A percentile compares a stretch with the other conserved stretches of the same genome.
Evolutionary conservation across 2,797 vertebrate genomes (phyloP).

Genomic region (Odontamblyopus lacepedii): DNA sequence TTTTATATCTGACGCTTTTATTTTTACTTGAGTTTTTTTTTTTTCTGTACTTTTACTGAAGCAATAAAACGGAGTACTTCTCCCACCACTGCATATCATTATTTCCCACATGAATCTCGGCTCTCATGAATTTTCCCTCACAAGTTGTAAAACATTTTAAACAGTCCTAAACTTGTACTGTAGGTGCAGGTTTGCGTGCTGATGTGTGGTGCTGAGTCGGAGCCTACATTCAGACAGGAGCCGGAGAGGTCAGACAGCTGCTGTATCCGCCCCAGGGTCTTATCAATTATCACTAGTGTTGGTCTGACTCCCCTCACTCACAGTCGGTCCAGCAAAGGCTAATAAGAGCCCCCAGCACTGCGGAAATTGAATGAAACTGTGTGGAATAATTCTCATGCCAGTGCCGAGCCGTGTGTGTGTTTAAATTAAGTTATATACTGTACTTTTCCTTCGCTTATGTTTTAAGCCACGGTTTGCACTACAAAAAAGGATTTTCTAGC

Average conservation of each 20-base stretch:
- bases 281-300: slow-evolving; percentile 44
- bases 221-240: slow-evolving; percentile 37
- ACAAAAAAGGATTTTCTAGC: no score
- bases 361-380: slow-evolving; percentile 26
- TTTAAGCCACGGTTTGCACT: neutral
- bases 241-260: slow-evolving; percentile 48
- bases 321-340: slow-evolving; percentile 27
- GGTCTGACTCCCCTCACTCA: slow-evolving; percentile 12
- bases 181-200: slow-evolving; percentile 9
- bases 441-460: neutral
- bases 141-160: neutral
- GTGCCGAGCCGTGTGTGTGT: neutral
- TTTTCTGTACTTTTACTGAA: no score
- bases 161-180: neutral
- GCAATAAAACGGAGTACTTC: no score
- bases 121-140: neutral
- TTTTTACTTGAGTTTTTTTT: no score
- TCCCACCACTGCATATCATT: neutral
- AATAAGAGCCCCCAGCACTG: slow-evolving; percentile 41
- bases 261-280: slow-evolving; percentile 28
- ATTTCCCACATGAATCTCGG: neutral
- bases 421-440: neutral
- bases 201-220: slow-evolving; percentile 24
- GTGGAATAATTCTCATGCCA: slow-evolving; percentile 19
- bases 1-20: no score